A percentile compares a stretch with the other conserved stretches of the same genome.
phyloP scores from a whole-genome alignment of 92 coral and sea anemone species.

The Diadumene lineata region DNA sequence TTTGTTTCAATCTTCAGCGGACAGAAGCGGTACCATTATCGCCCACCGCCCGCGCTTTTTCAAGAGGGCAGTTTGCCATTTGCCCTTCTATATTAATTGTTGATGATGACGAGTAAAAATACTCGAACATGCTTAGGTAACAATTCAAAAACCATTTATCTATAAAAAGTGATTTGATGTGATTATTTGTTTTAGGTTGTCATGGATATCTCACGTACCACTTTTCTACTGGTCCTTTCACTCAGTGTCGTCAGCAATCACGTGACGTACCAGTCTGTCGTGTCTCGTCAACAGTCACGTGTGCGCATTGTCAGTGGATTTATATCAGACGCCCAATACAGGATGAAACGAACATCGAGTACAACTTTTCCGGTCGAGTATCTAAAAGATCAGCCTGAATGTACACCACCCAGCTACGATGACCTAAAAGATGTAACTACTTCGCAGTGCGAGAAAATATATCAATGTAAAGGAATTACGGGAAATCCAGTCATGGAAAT shows the following conservation, averaged over 20 bases:
- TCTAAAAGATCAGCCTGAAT: not conserved
- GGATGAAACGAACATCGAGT: not conserved
- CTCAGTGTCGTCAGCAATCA: constrained; percentile 17
- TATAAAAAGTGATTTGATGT: too few species aligned
- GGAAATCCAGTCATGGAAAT: not conserved
- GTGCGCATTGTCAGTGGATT: not conserved
- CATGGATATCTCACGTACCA: constrained; percentile 21
- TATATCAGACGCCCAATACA: not conserved
- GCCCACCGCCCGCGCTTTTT: too few species aligned
- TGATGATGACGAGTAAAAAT: too few species aligned
- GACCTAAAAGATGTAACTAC: not conserved
- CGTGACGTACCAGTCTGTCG: not conserved
- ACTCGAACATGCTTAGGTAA: too few species aligned
- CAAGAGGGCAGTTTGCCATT: too few species aligned
- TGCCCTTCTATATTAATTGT: too few species aligned
- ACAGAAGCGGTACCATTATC: too few species aligned
- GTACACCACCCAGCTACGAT: not conserved
- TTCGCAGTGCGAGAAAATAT: not conserved
- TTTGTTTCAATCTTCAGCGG: too few species aligned
- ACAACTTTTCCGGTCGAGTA: not conserved
- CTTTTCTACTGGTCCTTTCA: not conserved
- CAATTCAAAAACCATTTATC: too few species aligned
- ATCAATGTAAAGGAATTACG: not conserved
- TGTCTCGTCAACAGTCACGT: not conserved
- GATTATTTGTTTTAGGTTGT: constrained; percentile 14